Percentiles rank a stretch among this genome's conserved stretches.
These are phyloP conservation scores for Natator depressus DNA, from an alignment of 2,113 vertebrate species.

Conservation along the genomic window DNA sequence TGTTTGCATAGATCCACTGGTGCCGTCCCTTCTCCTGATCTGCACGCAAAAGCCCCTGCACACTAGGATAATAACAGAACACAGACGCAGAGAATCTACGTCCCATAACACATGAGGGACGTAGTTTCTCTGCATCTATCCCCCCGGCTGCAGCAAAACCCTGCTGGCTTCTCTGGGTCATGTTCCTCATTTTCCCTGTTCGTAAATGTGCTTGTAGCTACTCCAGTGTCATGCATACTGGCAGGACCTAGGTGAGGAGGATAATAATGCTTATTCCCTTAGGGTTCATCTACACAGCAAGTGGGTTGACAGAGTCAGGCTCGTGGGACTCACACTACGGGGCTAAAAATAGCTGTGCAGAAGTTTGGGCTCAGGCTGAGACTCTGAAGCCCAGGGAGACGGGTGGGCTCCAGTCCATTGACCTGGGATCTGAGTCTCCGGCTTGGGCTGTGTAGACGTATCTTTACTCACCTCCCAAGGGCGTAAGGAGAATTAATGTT, in stretches of 20 bases:
- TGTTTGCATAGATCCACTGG: neutral
- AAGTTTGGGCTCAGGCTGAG: neutral
- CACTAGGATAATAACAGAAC: neutral
- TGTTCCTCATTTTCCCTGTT: conserved; percentile 3
- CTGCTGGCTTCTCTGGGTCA: conserved; percentile 16
- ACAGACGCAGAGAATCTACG: neutral
- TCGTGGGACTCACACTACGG: neutral
- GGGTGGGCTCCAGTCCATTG: neutral
- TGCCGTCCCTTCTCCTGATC: neutral
- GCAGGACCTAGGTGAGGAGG: conserved; percentile 38
- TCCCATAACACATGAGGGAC: fast-evolving
- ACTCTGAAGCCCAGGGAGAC: neutral
- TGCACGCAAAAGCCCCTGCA: neutral
- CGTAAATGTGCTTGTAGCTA: conserved; percentile 2
- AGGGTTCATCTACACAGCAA: neutral
- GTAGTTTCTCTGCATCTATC: neutral
- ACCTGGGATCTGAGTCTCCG: neutral
- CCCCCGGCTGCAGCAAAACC: neutral
- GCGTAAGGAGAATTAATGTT: conserved; percentile 36
- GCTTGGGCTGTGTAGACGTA: too few species aligned
- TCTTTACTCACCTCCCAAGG: conserved; percentile 31
- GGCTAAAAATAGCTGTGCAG: neutral
- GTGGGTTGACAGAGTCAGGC: neutral
- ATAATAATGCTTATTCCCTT: neutral
- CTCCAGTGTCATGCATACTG: conserved; percentile 19